phyloP scores from a whole-genome alignment of 1,140 invertebrate species.

The Zaprionus tsacasi region DNA sequence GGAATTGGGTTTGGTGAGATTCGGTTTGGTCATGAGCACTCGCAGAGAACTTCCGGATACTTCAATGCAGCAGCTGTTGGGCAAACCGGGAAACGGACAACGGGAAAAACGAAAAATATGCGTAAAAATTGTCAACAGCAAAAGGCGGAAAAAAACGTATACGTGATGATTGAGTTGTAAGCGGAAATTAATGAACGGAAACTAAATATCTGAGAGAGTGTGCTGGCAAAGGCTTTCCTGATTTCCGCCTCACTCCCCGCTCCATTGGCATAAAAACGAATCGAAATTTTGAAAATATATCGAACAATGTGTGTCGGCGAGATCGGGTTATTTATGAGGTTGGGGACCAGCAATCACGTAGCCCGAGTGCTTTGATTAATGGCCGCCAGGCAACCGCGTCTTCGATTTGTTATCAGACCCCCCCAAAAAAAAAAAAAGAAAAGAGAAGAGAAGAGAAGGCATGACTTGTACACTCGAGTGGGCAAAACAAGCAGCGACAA shows the following conservation, averaged over 20 bases:
- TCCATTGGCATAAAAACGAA: conserved; percentile 11
- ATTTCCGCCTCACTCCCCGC: conserved; percentile 16
- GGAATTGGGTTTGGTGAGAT: conserved; percentile 36
- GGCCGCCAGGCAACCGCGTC: conserved; percentile 57
- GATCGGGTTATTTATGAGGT: conserved; percentile 63
- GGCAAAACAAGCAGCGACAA: conserved; percentile 45
- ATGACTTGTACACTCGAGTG: conserved; percentile 29
- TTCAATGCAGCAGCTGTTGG: conserved; percentile 16
- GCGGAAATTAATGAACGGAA: conserved; percentile 79
- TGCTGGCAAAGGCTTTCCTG: conserved; percentile 26
- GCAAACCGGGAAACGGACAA: not conserved
- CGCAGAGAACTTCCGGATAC: conserved; percentile 29
- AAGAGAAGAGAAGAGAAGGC: no score
- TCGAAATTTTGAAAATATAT: conserved; percentile 23
- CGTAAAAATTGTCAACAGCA: conserved; percentile 53
- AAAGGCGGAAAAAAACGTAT: conserved; percentile 3
- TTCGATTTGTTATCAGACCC: conserved; percentile 37
- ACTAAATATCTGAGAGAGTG: conserved; percentile 60
- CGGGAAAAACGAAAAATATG: conserved; percentile 49
- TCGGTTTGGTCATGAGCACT: conserved; percentile 32
- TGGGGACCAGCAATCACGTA: conserved; percentile 66
- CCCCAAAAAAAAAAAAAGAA: not conserved
- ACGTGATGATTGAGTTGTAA: conserved; percentile 72
- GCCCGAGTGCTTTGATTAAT: conserved; percentile 68
- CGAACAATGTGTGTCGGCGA: not conserved